Conservation (phyloP, 2,113 vertebrate species). For the Pholis gunnellus region DNA sequence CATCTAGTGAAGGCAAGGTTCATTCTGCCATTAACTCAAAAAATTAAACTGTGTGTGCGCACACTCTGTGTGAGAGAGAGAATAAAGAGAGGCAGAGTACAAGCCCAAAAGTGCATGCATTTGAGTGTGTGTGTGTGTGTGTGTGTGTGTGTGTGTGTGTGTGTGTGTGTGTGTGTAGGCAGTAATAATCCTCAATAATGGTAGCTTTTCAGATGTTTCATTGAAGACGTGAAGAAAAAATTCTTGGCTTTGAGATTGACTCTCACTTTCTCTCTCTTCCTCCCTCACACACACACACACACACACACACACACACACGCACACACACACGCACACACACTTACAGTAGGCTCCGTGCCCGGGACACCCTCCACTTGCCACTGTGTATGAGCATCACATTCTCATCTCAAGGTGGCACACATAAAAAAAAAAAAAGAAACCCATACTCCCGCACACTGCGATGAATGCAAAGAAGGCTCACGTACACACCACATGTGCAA, state of each 20-base stretch:
- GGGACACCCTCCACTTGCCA: slow-evolving; percentile 19
- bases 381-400: slow-evolving; percentile 39
- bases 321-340: background rate
- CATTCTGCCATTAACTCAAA: slow-evolving; percentile 38
- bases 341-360: slow-evolving; percentile 14
- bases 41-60: slow-evolving; percentile 32
- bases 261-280: background rate
- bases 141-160: background rate
- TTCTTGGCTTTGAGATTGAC: background rate
- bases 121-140: background rate
- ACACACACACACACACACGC: slow-evolving; percentile 21
- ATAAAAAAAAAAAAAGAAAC: background rate
- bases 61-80: background rate
- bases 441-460: slow-evolving; percentile 15
- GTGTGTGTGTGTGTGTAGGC: background rate
- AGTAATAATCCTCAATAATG: background rate
- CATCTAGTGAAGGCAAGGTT: slow-evolving; percentile 8
- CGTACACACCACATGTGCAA: background rate
- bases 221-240: background rate
- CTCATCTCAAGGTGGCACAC: slow-evolving; percentile 40
- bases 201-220: background rate
- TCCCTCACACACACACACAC: background rate
- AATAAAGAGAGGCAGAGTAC: too few relatives aligned
- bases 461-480: slow-evolving; percentile 13
- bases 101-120: background rate